A percentile compares a stretch with the other conserved stretches of the same genome.
These are phyloP conservation scores for Hoplias malabaricus DNA, from an alignment of 2,113 vertebrate species.

Conservation along the genomic window DNA sequence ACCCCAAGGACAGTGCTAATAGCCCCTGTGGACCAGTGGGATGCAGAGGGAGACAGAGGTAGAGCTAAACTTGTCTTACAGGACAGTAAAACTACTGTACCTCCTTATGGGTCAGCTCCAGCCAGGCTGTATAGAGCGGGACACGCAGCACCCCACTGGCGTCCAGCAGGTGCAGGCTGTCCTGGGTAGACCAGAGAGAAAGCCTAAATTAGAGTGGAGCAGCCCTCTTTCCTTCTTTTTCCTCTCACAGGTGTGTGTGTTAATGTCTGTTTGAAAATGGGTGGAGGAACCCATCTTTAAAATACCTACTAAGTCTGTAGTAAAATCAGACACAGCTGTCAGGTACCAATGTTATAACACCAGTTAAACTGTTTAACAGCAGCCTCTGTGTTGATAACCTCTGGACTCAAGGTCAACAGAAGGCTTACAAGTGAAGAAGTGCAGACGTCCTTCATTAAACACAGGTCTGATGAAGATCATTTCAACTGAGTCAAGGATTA, in stretches of 20 bases:
- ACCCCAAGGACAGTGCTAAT: no score
- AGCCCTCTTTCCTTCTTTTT: background rate
- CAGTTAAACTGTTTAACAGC: background rate
- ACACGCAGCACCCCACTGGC: conserved; percentile 75
- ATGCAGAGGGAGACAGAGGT: conserved; percentile 31
- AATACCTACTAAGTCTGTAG: conserved; percentile 1
- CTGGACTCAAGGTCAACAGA: background rate
- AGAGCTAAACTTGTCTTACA: conserved; percentile 64
- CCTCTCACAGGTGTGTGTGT: conserved; percentile 13
- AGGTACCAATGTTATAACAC: background rate
- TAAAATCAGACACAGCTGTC: conserved; percentile 15
- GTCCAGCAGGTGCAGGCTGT: conserved; percentile 78
- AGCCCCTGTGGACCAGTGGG: background rate
- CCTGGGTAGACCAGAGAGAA: conserved; percentile 74
- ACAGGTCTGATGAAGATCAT: background rate
- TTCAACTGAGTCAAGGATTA: background rate
- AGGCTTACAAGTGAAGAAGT: conserved; percentile 1
- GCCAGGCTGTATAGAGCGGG: conserved; percentile 79
- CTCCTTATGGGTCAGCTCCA: conserved; percentile 80
- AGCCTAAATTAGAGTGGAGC: conserved; percentile 56
- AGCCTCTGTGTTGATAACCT: conserved; percentile 6
- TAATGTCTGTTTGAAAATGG: conserved; percentile 55
- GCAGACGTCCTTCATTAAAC: conserved; percentile 5
- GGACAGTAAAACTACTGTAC: conserved; percentile 70
- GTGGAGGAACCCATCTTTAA: background rate